Conservation (phyloP, 2,797 vertebrate species). For the Florisuga fusca region DNA sequence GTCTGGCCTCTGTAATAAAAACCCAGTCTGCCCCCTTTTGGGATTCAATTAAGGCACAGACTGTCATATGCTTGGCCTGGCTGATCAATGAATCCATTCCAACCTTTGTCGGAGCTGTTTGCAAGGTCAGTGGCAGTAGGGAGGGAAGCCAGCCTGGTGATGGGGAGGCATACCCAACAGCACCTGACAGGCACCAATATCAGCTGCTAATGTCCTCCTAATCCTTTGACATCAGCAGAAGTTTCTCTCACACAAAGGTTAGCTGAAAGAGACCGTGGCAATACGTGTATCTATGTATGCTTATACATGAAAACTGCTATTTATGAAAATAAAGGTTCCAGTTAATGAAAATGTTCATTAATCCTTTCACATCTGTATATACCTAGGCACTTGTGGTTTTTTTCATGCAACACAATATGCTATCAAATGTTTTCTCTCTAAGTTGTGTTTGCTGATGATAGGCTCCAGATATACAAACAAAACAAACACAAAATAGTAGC, state of each 20-base stretch:
- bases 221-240: slow-evolving; percentile 90
- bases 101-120: slow-evolving; percentile 83
- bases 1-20: slow-evolving; percentile 88
- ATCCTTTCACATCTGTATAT: slow-evolving; percentile 62
- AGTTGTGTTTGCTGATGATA: slow-evolving; percentile 54
- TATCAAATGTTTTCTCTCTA: slow-evolving; percentile 52
- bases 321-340: slow-evolving; percentile 45
- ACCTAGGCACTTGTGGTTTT: slow-evolving; percentile 13
- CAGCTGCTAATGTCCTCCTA: slow-evolving; percentile 89
- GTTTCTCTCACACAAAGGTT: slow-evolving; percentile 88
- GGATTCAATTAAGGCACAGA: slow-evolving; percentile 89
- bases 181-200: slow-evolving; percentile 84
- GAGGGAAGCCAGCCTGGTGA: slow-evolving; percentile 69
- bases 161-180: slow-evolving; percentile 80
- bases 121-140: slow-evolving; percentile 82
- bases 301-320: not conserved
- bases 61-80: slow-evolving; percentile 87
- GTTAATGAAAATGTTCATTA: slow-evolving; percentile 72
- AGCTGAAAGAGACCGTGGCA: slow-evolving; percentile 79
- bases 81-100: slow-evolving; percentile 89
- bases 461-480: slow-evolving; percentile 42
- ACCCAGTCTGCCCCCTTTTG: slow-evolving; percentile 86
- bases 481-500: not conserved
- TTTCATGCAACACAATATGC: slow-evolving; percentile 29
- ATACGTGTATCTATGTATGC: not conserved